Base-by-base conservation (phyloP, 2,888 invertebrate genomes). In the Diabrotica balteata region DNA sequence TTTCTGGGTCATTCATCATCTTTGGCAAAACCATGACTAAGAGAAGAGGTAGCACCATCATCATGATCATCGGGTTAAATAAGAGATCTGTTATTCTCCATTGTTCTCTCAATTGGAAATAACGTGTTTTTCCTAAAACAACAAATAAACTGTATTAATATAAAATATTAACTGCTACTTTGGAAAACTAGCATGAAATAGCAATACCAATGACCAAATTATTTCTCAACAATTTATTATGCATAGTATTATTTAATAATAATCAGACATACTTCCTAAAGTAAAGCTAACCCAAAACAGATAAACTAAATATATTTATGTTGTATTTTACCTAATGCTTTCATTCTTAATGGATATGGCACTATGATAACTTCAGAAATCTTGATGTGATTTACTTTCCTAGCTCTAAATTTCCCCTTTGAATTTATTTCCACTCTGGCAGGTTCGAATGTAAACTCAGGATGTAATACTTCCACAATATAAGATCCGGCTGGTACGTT, bases 1-100 rank as follows among this genome's bases (percentile, higher is more conserved):
- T 94, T 83, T 98, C 97, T 6, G 98, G 97, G 85, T 98, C 98
- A 80, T 96, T 97, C 92, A 98, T 94, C 90, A 98, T 91, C 84
- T 97, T 97, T 0, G 98, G 97, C 78, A 98, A 84, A 71, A 98
- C 88, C 90, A 97, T 93, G 76, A 98, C 93, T 7, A 98, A 86
- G 6, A 97, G 81, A 45, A 98, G 85, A 0, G 98, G 98, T 72
- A 98, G 83, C 32, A 98, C 90, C 97, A 98, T 98, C 94, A 98
- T 98, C 71, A 98, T 88, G 7, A 98, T 94, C 97, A 98, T 98
- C 3, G 98, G 98, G 84, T 95, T 97, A 84, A 97, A 94, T 46
- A 99, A 84, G 84, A 98, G 94, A 86, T 99, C 98, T 0, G 97
- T 97, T 9, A 98, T 86, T 80, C 97, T 89, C 97, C 97, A 98